These are phyloP conservation scores for Diarsia brunnea DNA, from an alignment of 2,888 invertebrate genomes.

Conservation along the genomic window DNA sequence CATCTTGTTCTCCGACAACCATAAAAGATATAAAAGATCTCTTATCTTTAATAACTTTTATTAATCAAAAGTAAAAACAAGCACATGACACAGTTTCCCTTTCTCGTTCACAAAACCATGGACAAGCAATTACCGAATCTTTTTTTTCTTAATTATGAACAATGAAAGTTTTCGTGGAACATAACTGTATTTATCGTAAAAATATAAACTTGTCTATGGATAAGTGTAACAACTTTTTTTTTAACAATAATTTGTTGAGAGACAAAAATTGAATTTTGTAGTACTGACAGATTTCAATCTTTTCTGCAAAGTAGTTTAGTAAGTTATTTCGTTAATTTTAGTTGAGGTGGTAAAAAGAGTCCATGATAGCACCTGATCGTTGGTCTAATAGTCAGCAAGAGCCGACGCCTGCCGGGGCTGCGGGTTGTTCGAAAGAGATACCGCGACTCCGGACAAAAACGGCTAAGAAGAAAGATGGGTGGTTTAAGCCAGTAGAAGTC, in stretches of 20 bases:
- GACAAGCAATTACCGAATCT: slow-evolving; percentile 54
- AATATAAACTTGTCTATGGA: slow-evolving; percentile 31
- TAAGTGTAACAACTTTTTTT: slow-evolving; percentile 43
- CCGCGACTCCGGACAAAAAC: no score
- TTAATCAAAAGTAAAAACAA: slow-evolving; percentile 25
- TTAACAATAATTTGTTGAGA: background rate
- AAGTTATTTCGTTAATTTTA: background rate
- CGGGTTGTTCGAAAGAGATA: no score
- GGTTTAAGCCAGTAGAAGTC: no score
- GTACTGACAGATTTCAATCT: slow-evolving; percentile 25
- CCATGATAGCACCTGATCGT: background rate
- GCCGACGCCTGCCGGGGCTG: no score
- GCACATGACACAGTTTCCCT: slow-evolving; percentile 46
- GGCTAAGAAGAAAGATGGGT: no score
- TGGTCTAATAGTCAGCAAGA: no score
- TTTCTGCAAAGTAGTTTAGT: slow-evolving; percentile 4
- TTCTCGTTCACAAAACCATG: slow-evolving; percentile 44
- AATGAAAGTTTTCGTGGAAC: slow-evolving; percentile 45
- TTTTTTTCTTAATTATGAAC: slow-evolving; percentile 52
- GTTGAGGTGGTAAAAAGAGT: background rate
- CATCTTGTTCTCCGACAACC: slow-evolving; percentile 11
- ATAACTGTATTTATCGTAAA: slow-evolving; percentile 33
- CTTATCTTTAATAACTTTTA: slow-evolving; percentile 39
- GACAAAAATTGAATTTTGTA: slow-evolving; percentile 29
- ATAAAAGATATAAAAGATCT: slow-evolving; percentile 25